Evolutionary conservation across 2,113 vertebrate species (phyloP), one percentile per base, ranked within the genome.

Genomic region (Callipepla californica): DNA sequence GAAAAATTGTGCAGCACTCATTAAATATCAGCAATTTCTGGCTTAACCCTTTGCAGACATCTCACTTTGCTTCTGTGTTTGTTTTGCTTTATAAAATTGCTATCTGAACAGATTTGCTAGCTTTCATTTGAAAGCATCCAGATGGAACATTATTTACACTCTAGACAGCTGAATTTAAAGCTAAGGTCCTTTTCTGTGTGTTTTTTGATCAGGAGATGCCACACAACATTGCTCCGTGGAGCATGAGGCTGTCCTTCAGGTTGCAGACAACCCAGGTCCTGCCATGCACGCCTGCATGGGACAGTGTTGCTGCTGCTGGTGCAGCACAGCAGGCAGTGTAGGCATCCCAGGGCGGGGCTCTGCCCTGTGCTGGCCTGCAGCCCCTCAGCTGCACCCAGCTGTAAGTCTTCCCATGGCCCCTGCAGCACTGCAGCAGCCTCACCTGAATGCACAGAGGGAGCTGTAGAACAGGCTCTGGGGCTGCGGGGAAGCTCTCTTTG

Each of bases 401-500:
- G 47, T 8, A 36, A 36, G 17, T 62, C 5, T 9, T 38, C 66
- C 55, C 3, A 5, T 55, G 80, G 67, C 63, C 59, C 78, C 57
- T 74, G 21, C 84, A 87, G 10, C 73, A 16, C 67, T 81, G 65
- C 70, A 63, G 80, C 86, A 51, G 75, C 88, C 16, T 5, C 89
- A 76, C 87, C 96, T 80, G 19, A 84, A 91, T 92, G 94, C 48
- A 0, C 58, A 10, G 7, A 28, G 55, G 51, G 66, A 61, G 65
- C 38, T 59, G 5, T n/a, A 85, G 85, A 93, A 75, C 74, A 11
- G 78, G 53, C 61, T 40, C 53, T 40, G 48, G 66, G 32, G 59
- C 82, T 73, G 76, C 79, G 40, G 55, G 88, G 96, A 77, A 74
- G 85, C 70, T 81, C n/a, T 34, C 6, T 67, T 83, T 86, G 81